These are phyloP conservation scores for Arion vulgaris DNA, from an alignment of 1,140 invertebrate genomes.

Conservation along the genomic window DNA sequence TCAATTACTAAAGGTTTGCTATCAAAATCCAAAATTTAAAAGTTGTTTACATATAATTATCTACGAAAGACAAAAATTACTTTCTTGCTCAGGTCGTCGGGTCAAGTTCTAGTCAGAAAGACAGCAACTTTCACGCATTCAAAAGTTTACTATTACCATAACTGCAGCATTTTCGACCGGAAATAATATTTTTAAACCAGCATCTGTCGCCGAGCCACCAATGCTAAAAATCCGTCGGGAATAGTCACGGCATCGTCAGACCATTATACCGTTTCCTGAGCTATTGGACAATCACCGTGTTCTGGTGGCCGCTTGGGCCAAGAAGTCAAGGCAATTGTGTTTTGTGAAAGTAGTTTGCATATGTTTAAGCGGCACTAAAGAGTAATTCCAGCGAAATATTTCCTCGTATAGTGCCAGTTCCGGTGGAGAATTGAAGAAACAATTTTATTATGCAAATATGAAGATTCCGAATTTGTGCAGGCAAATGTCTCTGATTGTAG, in stretches of 20 bases:
- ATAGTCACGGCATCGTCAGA: background rate
- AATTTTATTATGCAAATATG: conserved; percentile 39
- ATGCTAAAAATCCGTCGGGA: background rate
- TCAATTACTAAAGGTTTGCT: no score
- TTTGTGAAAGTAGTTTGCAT: conserved; percentile 35
- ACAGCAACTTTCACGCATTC: background rate
- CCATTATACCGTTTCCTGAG: background rate
- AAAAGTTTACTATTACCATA: conserved; percentile 16
- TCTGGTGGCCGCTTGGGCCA: conserved; percentile 1
- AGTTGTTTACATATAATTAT: background rate
- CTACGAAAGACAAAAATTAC: background rate
- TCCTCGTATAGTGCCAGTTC: conserved; percentile 14
- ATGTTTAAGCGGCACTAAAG: conserved; percentile 22
- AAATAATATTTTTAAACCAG: conserved; percentile 31
- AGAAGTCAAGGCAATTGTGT: conserved; percentile 37
- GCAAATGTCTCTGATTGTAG: conserved; percentile 29
- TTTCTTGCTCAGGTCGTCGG: background rate
- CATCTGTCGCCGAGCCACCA: background rate
- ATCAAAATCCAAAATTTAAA: background rate
- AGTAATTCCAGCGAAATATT: conserved; percentile 36
- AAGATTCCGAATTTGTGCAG: conserved; percentile 19
- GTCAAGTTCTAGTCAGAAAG: background rate
- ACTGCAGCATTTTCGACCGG: background rate
- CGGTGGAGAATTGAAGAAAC: conserved; percentile 36
- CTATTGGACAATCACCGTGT: background rate